phyloP scores from a whole-genome alignment of 2,797 vertebrate species.

The Hemitrygon akajei region DNA sequence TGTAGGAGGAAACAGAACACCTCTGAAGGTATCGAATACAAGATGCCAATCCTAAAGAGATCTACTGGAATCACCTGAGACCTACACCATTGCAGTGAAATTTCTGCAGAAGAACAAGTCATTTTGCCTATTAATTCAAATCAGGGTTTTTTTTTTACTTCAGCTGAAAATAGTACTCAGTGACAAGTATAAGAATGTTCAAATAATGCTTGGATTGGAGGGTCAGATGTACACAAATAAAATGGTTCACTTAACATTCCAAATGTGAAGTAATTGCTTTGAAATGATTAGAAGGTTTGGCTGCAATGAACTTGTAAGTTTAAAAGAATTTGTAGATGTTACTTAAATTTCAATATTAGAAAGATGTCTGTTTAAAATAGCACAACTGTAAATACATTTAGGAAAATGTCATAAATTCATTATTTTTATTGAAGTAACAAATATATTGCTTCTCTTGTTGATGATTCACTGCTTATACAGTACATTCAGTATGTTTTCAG shows the following conservation, averaged over 20 bases:
- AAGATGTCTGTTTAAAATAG: too few relatives aligned
- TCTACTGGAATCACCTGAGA: background rate
- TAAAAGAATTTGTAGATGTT: background rate
- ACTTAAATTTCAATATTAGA: background rate
- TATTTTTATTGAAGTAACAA: background rate
- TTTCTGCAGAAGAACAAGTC: background rate
- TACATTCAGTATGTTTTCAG: too few relatives aligned
- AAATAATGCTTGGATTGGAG: background rate
- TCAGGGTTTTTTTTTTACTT: background rate
- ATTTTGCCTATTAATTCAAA: background rate
- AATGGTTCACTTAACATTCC: background rate
- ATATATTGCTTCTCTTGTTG: background rate
- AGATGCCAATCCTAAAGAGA: background rate
- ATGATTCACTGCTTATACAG: background rate
- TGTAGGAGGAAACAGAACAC: background rate
- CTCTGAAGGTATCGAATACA: background rate
- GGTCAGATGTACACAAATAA: background rate
- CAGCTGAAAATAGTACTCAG: background rate
- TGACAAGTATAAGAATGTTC: background rate
- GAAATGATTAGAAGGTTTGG: background rate
- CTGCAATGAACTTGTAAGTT: background rate
- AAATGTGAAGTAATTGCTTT: background rate
- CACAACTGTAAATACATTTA: background rate
- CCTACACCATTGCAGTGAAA: background rate
- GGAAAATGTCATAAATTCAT: background rate